Conservation (phyloP, 1,140 invertebrate species). For the Ptiloglossa arizonensis region DNA sequence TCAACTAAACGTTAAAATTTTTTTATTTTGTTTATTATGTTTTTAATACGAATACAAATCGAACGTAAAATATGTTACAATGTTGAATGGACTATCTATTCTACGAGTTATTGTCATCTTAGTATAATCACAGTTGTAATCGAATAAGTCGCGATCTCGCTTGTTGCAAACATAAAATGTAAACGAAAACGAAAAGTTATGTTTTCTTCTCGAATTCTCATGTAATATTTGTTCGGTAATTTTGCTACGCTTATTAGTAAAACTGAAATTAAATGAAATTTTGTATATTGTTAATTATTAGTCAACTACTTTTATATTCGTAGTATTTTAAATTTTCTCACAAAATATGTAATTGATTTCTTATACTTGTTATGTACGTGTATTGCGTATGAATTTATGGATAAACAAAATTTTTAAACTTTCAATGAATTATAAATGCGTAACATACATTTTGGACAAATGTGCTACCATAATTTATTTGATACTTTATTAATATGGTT, state of each 20-base stretch:
- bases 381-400: neutral
- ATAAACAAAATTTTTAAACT: neutral
- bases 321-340: neutral
- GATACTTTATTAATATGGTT: conserved; percentile 17
- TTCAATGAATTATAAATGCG: neutral
- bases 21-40: conserved; percentile 64
- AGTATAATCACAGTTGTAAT: conserved; percentile 30
- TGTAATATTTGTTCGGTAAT: conserved; percentile 39
- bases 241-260: conserved; percentile 44
- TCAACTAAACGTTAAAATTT: conserved; percentile 49
- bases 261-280: conserved; percentile 26
- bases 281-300: conserved; percentile 14
- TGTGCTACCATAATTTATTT: conserved; percentile 7
- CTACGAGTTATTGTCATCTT: conserved; percentile 28
- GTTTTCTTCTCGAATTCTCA: conserved; percentile 20
- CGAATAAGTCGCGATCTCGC: conserved; percentile 16
- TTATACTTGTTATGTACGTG: neutral
- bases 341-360: neutral
- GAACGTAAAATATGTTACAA: conserved; percentile 31
- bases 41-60: conserved; percentile 45
- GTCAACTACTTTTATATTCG: neutral
- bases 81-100: conserved; percentile 18
- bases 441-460: conserved; percentile 1
- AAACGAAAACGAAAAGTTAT: conserved; percentile 1
- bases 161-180: conserved; percentile 12